Evolutionary conservation across 2,888 invertebrate genomes (phyloP), one percentile per base, ranked within the genome.

Genomic region (Callinectes sapidus): DNA sequence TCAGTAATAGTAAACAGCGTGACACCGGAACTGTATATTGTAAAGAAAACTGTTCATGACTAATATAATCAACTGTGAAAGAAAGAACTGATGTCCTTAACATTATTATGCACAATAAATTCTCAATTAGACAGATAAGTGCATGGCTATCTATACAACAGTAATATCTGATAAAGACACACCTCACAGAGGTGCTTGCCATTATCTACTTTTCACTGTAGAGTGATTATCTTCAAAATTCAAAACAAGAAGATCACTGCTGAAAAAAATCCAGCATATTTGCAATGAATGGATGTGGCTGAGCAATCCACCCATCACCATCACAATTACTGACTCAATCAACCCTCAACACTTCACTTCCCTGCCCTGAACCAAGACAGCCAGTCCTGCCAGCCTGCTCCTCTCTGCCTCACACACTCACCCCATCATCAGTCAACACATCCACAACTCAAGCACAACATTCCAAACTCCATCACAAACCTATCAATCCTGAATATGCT

Each of bases 61-160:
- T 81, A 81, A 81, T 32, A 35, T 81, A 32, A 81, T 35, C 81
- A 81, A 16, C 32, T 32, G 81, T 81, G 81, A 81, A 71, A 81
- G 81, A 81, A 77, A 81, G 81, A 32, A 81, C 14, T 81, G 35
- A 32, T 35, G 35, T 81, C 81, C 81, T 81, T 81, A 81, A n/a
- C 32, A 35, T 32, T 18, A 81, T 32, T 35, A 81, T 81, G 13
- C 32, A 81, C 18, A 32, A 81, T 5, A 13, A 81, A 35, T 35
- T 81, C 35, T 81, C 32, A 81, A 18, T 35, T n/a, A 81, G 81
- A 81, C 81, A 81, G 28, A 81, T 81, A 16, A 81, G 81, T 81
- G 35, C 81, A 81, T 35, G 35, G 81, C 35, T 35, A 81, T 81
- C 18, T 32, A 35, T 35, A 81, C 81, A 81, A 81, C 81, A 81